Evolutionary conservation across 2,113 vertebrate genomes (phyloP).

Genomic region (Rissa tridactyla): DNA sequence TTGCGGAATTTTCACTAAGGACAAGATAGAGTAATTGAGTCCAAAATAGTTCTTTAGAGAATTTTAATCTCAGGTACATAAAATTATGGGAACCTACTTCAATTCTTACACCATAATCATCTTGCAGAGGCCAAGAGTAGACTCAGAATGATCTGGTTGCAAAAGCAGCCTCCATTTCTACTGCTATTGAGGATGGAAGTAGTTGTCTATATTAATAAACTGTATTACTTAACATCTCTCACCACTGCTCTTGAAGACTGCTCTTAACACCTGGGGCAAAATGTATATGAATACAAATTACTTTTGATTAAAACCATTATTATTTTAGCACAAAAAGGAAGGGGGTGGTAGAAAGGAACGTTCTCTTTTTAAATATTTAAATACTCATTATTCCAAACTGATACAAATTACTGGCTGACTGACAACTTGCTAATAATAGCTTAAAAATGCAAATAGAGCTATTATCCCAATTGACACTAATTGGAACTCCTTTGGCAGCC

Average conservation of each 20-base stretch:
- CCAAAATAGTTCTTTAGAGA: background rate
- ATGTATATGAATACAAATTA: constrained; percentile 61
- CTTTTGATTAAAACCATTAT: constrained; percentile 62
- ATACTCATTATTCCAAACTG: constrained; percentile 42
- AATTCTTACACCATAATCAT: background rate
- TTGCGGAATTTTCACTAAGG: background rate
- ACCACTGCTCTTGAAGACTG: background rate
- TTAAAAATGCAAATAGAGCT: constrained; percentile 54
- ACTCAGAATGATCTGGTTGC: background rate
- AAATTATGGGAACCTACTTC: background rate
- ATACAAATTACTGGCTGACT: constrained; percentile 65
- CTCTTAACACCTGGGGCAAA: constrained; percentile 55
- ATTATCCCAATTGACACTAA: constrained; percentile 60
- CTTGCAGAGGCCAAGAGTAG: background rate
- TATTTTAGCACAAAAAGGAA: constrained; percentile 61
- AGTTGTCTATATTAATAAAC: constrained; percentile 17
- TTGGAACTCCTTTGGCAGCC: constrained; percentile 54
- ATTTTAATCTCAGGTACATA: background rate
- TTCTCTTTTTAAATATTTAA: constrained; percentile 62
- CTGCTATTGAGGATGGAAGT: background rate
- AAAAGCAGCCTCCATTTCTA: background rate
- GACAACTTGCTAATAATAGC: constrained; percentile 63
- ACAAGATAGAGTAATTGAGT: background rate
- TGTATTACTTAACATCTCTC: background rate
- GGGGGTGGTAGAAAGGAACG: constrained; percentile 34